phyloP scores from a whole-genome alignment of 2,888 invertebrate species.

The Toxonevra muliebris region DNA sequence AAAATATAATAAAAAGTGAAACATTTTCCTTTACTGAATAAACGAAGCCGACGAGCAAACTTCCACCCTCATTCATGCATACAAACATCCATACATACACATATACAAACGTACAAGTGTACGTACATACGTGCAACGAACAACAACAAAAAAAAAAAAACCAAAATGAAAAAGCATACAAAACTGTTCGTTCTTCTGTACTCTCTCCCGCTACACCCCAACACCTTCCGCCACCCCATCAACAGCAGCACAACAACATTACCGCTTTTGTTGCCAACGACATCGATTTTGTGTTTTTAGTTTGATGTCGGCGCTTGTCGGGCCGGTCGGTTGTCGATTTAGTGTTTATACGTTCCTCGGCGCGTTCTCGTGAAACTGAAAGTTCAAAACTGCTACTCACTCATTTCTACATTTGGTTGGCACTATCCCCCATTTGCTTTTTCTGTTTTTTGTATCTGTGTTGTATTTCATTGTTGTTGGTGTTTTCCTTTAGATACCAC shows the following conservation, averaged over 20 bases:
- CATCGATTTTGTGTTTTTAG: not conserved
- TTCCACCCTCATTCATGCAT: slow-evolving; percentile 26
- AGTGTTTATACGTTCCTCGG: not conserved
- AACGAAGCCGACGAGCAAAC: slow-evolving; percentile 16
- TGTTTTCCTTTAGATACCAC: no score
- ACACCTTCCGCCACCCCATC: not conserved
- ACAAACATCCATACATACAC: slow-evolving; percentile 5
- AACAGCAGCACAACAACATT: no score
- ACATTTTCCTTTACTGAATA: slow-evolving; percentile 32
- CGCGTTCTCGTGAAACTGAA: slow-evolving; percentile 2
- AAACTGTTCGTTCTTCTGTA: slow-evolving; percentile 5
- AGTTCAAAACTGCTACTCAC: not conserved
- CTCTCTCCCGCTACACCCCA: slow-evolving; percentile 1
- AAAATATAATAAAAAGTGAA: slow-evolving; percentile 28
- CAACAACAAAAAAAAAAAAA: slow-evolving; percentile 5
- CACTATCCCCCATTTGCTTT: no score
- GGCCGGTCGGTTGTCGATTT: not conserved
- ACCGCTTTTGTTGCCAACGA: not conserved
- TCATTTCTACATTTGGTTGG: no score
- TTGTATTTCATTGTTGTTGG: no score
- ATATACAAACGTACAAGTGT: not conserved
- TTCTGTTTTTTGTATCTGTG: no score
- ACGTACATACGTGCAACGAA: slow-evolving; percentile 5
- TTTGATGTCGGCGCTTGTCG: slow-evolving; percentile 15
- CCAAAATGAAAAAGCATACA: not conserved